Conservation (phyloP, 2,113 vertebrate genomes). For the Piprites chloris region DNA sequence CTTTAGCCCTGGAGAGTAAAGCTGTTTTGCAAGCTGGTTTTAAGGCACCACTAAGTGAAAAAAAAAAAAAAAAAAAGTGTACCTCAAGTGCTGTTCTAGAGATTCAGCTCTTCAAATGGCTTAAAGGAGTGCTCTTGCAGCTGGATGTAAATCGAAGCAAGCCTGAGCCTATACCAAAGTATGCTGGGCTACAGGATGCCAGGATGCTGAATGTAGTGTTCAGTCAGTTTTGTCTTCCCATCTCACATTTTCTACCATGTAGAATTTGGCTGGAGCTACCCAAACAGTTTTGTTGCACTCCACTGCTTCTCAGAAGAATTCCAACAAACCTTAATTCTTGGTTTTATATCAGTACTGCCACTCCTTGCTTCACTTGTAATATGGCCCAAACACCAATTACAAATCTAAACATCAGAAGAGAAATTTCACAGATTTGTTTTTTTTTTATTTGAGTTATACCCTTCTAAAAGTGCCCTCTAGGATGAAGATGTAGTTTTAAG, state of each 20-base stretch:
- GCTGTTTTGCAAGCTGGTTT: neutral
- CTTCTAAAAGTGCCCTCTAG: neutral
- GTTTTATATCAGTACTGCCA: neutral
- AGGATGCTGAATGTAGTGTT: neutral
- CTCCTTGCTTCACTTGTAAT: neutral
- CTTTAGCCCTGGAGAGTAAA: neutral
- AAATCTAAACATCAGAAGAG: neutral
- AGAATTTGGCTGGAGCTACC: neutral
- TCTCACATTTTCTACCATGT: neutral
- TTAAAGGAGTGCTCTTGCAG: neutral
- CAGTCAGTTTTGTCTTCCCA: neutral
- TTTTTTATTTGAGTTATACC: neutral
- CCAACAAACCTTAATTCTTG: neutral
- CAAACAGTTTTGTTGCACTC: neutral
- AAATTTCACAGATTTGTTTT: neutral
- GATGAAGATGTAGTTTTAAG: neutral
- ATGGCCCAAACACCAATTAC: neutral
- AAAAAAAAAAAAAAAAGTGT: neutral
- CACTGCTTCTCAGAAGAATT: neutral
- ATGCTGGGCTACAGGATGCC: neutral
- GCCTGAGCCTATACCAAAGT: neutral
- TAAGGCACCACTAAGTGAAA: neutral
- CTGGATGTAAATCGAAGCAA: neutral
- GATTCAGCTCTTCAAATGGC: neutral
- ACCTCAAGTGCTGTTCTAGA: neutral